phyloP scores from a whole-genome alignment of 1,140 invertebrate genomes.

The Trialeurodes vaporariorum region DNA sequence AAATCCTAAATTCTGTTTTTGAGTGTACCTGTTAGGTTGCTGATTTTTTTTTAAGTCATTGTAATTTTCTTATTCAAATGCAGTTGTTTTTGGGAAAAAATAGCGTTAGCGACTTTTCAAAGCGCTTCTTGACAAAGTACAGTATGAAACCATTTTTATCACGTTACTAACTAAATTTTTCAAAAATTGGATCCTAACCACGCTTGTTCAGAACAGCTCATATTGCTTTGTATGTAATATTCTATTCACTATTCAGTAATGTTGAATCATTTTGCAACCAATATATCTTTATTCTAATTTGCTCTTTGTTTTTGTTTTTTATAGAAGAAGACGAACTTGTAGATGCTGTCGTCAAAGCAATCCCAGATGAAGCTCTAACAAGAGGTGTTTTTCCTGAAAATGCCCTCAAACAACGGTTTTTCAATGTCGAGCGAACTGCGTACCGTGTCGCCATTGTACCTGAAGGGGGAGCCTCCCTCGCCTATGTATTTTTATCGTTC shows the following conservation, averaged over 20 bases:
- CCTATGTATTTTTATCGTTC: conserved; percentile 77
- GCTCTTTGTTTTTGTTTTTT: conserved; percentile 29
- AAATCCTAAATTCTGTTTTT: no score
- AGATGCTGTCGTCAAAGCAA: conserved; percentile 53
- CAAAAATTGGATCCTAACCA: background rate
- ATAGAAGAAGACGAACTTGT: conserved; percentile 56
- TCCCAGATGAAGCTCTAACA: conserved; percentile 60
- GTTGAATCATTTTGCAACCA: background rate
- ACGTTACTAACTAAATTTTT: no score
- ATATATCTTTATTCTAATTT: conserved; percentile 7
- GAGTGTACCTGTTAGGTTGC: no score
- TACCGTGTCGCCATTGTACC: conserved; percentile 23
- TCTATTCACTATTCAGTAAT: no score
- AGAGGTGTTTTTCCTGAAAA: conserved; percentile 79
- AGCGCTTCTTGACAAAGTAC: no score
- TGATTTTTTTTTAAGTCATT: no score
- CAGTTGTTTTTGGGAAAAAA: no score
- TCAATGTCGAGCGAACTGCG: conserved; percentile 44
- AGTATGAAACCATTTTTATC: no score
- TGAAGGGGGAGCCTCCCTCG: conserved; percentile 55
- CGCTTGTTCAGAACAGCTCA: background rate
- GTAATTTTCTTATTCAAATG: no score
- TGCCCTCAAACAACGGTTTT: conserved; percentile 68
- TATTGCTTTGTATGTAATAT: background rate
- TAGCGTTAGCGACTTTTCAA: no score